Base-by-base conservation (phyloP, 2,797 vertebrate genomes). In the Acipenser oxyrinchus region DNA sequence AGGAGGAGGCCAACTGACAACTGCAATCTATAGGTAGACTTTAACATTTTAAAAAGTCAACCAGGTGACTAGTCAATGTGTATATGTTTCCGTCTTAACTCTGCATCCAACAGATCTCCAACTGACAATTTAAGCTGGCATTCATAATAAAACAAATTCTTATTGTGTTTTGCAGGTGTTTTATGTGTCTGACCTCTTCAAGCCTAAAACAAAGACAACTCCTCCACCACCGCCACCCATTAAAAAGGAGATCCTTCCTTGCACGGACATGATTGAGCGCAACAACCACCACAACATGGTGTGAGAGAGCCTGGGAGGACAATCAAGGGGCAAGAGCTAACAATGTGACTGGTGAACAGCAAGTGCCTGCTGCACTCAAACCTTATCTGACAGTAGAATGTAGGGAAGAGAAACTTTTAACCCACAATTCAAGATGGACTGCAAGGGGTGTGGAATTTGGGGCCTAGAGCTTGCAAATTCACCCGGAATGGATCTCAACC, bases 121-220 rank as follows among this genome's bases (percentile, higher is more conserved):
- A 37, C 37, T 37, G 37, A 37, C 3, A 4, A 37, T 37, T 37
- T 37, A 37, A 37, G 1, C 37, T 37, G 37, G 37, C 37, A 37
- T 37, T n/a, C n/a, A n/a, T n/a, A n/a, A n/a, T n/a, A 49, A 66
- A 15, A 18, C 9, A 37, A 37, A 37, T 10, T 71, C 12, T 58
- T 0, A 68, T 55, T 48, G 13, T 7, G 10, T 66, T 71, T 73
- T 73, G 0, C 76, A 98, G 95, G 94, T 91, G 1, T 98, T 95
- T 73, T 96, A 91, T 1, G 94, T 96, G 72, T 96, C 95, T 0
- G 93, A 98, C 82, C 88, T 98, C 82, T 95, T 98, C 83, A 93
- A 90, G 68, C 81, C 85, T 62, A 94, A 91, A 86, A 87, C 78
- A 6, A 86, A 91, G 63, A 84, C 85, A 50, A 87, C 88, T 12